Percentiles rank a stretch among this genome's conserved stretches.
Conservation (phyloP, 2,888 invertebrate species). For the Atrina japonica region DNA sequence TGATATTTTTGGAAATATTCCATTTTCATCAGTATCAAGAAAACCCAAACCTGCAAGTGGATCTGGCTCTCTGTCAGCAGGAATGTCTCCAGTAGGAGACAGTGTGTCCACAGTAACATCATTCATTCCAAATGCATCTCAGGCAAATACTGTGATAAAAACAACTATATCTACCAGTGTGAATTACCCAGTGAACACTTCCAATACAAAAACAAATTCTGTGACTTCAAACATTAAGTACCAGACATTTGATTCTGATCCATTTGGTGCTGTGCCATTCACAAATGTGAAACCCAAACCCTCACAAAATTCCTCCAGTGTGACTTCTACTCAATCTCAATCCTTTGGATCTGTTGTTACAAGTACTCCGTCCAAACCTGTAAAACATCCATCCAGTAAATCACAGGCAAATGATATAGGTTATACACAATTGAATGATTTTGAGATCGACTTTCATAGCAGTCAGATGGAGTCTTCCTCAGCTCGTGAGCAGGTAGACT, state of each 20-base stretch:
- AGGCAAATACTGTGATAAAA: conserved; percentile 4
- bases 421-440: conserved; percentile 32
- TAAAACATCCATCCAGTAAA: conserved; percentile 19
- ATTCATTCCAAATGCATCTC: conserved; percentile 8
- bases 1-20: conserved; percentile 76
- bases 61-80: conserved; percentile 9
- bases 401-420: conserved; percentile 12
- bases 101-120: conserved; percentile 8
- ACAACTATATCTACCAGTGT: not conserved
- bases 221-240: conserved; percentile 13
- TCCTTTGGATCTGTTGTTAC: conserved; percentile 27
- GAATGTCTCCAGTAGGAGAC: conserved; percentile 21
- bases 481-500: conserved; percentile 36
- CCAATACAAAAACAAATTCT: conserved; percentile 6
- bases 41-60: not conserved
- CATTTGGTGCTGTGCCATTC: conserved; percentile 72
- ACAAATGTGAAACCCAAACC: conserved; percentile 31
- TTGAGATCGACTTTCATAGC: conserved; percentile 19
- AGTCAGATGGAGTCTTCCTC: not conserved
- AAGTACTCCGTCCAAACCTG: conserved; percentile 29
- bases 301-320: conserved; percentile 12
- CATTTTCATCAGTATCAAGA: conserved; percentile 61
- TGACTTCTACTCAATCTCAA: conserved; percentile 23
- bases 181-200: conserved; percentile 16
- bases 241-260: conserved; percentile 46